phyloP scores from a whole-genome alignment of 1,140 invertebrate species.

The Heterodera carotae region DNA sequence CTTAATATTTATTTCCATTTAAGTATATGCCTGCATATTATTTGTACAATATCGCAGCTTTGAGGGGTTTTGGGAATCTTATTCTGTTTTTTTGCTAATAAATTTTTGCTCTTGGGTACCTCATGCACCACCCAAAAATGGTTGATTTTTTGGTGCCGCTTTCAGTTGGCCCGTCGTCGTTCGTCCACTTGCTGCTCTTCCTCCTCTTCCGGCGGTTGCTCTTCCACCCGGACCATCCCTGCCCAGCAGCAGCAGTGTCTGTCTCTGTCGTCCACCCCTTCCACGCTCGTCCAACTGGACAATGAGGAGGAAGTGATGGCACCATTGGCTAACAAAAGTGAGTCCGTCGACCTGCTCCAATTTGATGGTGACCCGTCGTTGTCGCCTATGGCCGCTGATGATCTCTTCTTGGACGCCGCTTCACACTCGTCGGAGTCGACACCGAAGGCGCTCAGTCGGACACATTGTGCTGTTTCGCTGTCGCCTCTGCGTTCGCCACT shows the following conservation, averaged over 20 bases:
- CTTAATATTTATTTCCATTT: no score
- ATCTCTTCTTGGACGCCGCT: neutral
- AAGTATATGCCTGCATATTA: no score
- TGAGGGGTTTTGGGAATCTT: no score
- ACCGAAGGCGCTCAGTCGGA: neutral
- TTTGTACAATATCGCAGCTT: no score
- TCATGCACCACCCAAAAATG: neutral
- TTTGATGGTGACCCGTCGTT: no score
- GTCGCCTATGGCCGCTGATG: no score
- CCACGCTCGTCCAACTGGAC: neutral
- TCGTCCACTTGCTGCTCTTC: neutral
- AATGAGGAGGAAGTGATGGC: neutral
- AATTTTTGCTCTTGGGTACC: neutral
- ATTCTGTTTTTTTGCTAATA: neutral
- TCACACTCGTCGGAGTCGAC: neutral
- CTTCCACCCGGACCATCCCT: no score
- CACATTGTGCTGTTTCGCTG: neutral
- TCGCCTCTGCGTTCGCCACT: neutral
- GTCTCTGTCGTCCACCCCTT: neutral
- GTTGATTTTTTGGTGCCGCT: neutral
- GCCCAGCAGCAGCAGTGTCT: neutral
- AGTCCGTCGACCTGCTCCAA: neutral
- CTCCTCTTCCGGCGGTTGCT: neutral
- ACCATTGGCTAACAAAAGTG: no score
- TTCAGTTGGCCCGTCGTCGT: neutral